These are phyloP conservation scores for Rhizoglyphus robini DNA, from an alignment of 1,140 invertebrate genomes.

Conservation along the genomic window DNA sequence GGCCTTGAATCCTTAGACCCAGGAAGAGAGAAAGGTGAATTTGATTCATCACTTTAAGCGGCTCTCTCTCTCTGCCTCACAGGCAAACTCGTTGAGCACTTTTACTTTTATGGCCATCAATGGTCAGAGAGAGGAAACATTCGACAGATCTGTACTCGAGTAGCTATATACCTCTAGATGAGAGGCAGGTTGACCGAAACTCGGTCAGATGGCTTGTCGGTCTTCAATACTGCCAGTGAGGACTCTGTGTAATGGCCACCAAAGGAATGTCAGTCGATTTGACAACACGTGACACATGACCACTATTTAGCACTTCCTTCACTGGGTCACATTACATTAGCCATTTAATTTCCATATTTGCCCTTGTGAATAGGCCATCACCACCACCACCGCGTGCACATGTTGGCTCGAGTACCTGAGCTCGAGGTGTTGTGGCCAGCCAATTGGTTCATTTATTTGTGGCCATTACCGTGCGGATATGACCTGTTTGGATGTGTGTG, in stretches of 20 bases:
- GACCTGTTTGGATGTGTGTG: background rate
- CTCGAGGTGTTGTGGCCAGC: no score
- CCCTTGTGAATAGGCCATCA: background rate
- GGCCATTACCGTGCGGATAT: conserved; percentile 7
- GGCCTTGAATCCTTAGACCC: background rate
- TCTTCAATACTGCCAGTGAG: background rate
- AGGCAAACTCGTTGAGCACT: conserved; percentile 6
- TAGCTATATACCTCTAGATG: no score
- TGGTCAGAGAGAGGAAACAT: background rate
- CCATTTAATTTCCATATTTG: conserved; percentile 11
- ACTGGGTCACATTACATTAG: background rate
- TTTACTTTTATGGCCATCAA: background rate
- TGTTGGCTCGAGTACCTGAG: no score
- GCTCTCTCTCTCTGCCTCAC: background rate
- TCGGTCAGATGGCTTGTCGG: background rate
- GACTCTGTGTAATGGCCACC: background rate
- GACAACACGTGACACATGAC: background rate
- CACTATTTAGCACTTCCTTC: background rate
- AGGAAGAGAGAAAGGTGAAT: background rate
- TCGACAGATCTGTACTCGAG: no score
- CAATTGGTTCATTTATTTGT: no score
- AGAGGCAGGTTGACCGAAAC: no score
- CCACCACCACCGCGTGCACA: no score
- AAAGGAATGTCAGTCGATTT: no score
- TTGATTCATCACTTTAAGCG: background rate